Percentiles rank a stretch among this genome's conserved stretches.
phyloP scores from a whole-genome alignment of 2,113 vertebrate genomes.

The Butorides virescens region DNA sequence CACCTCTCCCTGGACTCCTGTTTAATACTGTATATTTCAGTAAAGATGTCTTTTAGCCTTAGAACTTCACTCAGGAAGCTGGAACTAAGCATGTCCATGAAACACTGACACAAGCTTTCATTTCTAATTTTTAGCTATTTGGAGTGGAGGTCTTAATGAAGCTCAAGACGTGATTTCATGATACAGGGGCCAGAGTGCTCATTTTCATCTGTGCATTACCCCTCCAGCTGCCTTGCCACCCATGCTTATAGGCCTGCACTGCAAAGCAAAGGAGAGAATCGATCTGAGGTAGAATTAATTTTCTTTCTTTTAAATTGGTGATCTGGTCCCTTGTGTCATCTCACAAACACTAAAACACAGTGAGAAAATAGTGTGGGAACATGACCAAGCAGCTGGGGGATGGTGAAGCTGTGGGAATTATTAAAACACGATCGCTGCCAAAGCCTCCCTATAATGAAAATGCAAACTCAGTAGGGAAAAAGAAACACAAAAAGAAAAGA shows the following conservation, averaged over 20 bases:
- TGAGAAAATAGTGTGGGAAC: not conserved
- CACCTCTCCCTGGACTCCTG: not conserved
- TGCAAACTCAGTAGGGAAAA: not conserved
- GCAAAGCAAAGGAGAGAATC: not conserved
- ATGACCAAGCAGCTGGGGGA: not conserved
- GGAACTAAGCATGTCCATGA: not conserved
- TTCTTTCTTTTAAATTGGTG: not conserved
- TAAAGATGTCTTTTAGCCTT: not conserved
- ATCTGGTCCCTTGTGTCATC: not conserved
- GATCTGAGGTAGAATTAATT: not conserved
- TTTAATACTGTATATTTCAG: not conserved
- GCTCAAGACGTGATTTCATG: not conserved
- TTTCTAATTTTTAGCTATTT: not conserved
- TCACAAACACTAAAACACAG: not conserved
- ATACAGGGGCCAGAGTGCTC: not conserved
- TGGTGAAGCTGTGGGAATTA: not conserved
- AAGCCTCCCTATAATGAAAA: not conserved
- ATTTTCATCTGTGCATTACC: not conserved
- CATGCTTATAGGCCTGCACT: not conserved
- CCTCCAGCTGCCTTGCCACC: not conserved
- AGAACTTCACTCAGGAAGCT: not conserved
- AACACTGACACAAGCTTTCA: not conserved
- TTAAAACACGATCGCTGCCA: not conserved
- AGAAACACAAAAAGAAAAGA: not conserved
- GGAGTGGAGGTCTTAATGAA: not conserved